Base-by-base conservation (phyloP, 2,113 vertebrate species). In the Anser cygnoides region DNA sequence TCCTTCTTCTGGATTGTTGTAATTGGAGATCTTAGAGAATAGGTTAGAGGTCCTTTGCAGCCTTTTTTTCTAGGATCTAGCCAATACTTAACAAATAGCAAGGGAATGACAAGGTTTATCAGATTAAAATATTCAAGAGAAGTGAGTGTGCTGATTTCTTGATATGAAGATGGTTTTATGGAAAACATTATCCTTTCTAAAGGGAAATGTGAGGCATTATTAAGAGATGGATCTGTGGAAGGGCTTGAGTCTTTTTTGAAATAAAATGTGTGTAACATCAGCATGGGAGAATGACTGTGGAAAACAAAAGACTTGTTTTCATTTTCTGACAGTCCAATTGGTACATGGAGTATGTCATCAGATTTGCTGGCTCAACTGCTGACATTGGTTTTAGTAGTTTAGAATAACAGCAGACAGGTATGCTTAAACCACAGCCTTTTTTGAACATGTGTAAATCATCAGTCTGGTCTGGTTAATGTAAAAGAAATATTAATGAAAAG, bases 271-370 rank as follows among this genome's bases (percentile, higher is more conserved):
- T 2, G 1, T 87, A 85, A 87, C 29, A 39, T 52, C 58, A 86
- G 41, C n/a, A 9, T 78, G 82, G 85, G 85, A 92, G 75, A 92
- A 81, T 91, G 80, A 95, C 91, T 63, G 33, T 39, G 76, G 95
- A 90, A 97, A 97, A 95, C 49, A 61, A 86, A 83, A 90, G 37
- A 79, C 41, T 72, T 96, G 90, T 97, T 97, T 97, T 95, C 25
- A 29, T 85, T 92, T 82, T 88, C 93, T 95, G 93, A 95, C 87
- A 92, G 82, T 87, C 41, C 50, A n/a, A 5, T 84, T 79, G 83
- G 92, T 89, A 93, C 86, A 95, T 96, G 97, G 96, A 96, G 15
- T 91, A 43, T 93, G 84, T 97, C 94, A 91, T 73, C 81, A 62
- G 68, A 73, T 67, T 75, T 94, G 50, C 59, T 95, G 95, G 92